Percentiles rank a stretch among this genome's conserved stretches.
Evolutionary conservation across 1,140 invertebrate species (phyloP).

Genomic region (Aplysia californica): DNA sequence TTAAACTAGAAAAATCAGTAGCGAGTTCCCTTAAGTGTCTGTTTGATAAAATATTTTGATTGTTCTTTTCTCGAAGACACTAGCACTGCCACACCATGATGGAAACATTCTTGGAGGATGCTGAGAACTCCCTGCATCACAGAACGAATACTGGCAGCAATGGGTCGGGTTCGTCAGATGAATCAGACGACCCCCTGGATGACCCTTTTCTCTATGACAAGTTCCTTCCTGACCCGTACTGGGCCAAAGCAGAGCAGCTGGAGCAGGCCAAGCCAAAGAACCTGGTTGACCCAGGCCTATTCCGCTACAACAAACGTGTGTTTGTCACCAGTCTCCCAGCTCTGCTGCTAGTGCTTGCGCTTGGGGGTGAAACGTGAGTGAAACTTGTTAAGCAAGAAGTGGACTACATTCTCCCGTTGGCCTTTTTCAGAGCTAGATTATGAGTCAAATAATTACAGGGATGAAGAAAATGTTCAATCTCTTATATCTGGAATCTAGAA

Average conservation of each 20-base stretch:
- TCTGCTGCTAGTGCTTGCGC: slow-evolving; percentile 41
- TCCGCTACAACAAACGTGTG: slow-evolving; percentile 48
- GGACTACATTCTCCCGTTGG: neutral
- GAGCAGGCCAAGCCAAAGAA: slow-evolving; percentile 29
- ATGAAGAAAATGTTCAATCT: too few species aligned
- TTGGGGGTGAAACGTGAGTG: slow-evolving; percentile 54
- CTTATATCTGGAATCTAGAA: too few species aligned
- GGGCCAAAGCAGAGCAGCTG: slow-evolving; percentile 19
- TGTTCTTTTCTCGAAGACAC: neutral
- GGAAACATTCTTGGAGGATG: slow-evolving; percentile 29
- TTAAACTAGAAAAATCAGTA: neutral
- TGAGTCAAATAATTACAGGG: too few species aligned
- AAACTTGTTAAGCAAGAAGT: neutral
- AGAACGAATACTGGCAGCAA: slow-evolving; percentile 9
- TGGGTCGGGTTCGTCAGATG: slow-evolving; percentile 14
- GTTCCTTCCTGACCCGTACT: slow-evolving; percentile 19
- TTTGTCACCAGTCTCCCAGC: slow-evolving; percentile 44
- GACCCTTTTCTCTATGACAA: slow-evolving; percentile 27
- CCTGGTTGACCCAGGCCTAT: slow-evolving; percentile 47
- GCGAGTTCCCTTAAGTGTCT: neutral
- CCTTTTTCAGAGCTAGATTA: too few species aligned
- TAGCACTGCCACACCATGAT: slow-evolving; percentile 26
- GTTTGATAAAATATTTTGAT: neutral
- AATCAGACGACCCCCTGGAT: slow-evolving; percentile 16
- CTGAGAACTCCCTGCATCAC: slow-evolving; percentile 27